Evolutionary conservation across 1,140 invertebrate species (phyloP).

Genomic region (Diprion similis): DNA sequence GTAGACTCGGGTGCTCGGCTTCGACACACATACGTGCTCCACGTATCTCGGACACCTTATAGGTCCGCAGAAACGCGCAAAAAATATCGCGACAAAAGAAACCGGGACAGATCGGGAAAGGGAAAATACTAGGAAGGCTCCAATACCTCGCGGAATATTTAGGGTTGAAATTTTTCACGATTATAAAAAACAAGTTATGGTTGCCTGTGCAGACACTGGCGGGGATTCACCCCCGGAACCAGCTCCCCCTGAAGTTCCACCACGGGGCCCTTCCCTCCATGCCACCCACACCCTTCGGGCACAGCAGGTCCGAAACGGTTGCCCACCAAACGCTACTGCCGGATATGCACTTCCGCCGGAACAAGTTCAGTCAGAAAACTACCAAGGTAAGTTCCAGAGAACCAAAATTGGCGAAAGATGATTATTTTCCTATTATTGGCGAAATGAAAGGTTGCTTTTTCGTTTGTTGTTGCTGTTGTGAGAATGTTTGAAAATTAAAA

Average conservation of each 20-base stretch:
- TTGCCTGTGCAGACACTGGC: constrained; percentile 60
- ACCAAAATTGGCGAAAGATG: background rate
- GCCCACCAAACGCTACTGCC: constrained; percentile 42
- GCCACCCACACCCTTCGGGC: constrained; percentile 52
- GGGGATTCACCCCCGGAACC: constrained; percentile 76
- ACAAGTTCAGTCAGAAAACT: constrained; percentile 44
- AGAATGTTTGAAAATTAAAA: too few relatives aligned
- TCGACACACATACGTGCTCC: too few relatives aligned
- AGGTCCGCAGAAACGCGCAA: too few relatives aligned
- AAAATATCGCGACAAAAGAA: too few relatives aligned
- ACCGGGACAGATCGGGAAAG: too few relatives aligned
- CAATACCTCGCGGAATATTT: constrained; percentile 21
- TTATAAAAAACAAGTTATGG: constrained; percentile 12
- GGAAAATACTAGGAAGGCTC: too few relatives aligned
- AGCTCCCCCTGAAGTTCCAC: constrained; percentile 76
- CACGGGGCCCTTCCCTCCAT: constrained; percentile 73
- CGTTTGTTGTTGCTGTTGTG: background rate
- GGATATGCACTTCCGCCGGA: constrained; percentile 42
- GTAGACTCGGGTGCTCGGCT: too few relatives aligned
- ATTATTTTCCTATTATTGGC: too few relatives aligned
- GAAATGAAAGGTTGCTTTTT: background rate
- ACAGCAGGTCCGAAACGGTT: constrained; percentile 48
- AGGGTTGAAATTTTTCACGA: background rate
- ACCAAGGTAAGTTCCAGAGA: constrained; percentile 41
- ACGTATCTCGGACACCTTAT: too few relatives aligned